phyloP scores from a whole-genome alignment of 1,140 invertebrate species.

The Musca domestica region DNA sequence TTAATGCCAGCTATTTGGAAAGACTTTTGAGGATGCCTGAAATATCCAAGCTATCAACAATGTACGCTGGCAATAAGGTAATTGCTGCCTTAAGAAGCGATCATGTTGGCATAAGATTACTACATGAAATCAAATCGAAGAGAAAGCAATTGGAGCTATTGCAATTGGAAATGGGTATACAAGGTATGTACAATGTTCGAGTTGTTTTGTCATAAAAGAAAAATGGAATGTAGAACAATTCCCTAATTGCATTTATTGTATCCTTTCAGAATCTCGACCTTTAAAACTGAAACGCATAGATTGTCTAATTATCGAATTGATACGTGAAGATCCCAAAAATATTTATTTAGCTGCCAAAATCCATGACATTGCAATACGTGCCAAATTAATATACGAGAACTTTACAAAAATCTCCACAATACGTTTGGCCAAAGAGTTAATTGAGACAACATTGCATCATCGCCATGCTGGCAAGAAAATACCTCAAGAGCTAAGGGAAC shows the following conservation, averaged over 20 bases:
- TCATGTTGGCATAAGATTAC: constrained; percentile 28
- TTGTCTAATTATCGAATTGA: constrained; percentile 30
- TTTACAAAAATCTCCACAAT: constrained; percentile 44
- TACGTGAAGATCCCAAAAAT: constrained; percentile 37
- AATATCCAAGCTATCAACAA: constrained; percentile 47
- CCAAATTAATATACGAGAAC: constrained; percentile 50
- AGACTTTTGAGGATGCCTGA: constrained; percentile 55
- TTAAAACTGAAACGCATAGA: constrained; percentile 28
- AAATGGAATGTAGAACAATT: background rate
- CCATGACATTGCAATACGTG: constrained; percentile 40
- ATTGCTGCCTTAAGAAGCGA: constrained; percentile 56
- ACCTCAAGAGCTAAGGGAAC: constrained; percentile 34
- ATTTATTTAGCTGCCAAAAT: constrained; percentile 37
- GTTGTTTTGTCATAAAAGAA: background rate
- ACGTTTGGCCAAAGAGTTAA: constrained; percentile 42
- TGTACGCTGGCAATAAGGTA: constrained; percentile 57
- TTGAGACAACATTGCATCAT: constrained; percentile 43
- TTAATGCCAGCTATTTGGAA: constrained; percentile 40
- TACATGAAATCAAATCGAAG: constrained; percentile 9
- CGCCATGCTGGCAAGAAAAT: constrained; percentile 36
- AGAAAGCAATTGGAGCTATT: constrained; percentile 34
- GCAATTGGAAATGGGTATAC: constrained; percentile 33
- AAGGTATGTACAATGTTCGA: constrained; percentile 30
- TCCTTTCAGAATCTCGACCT: constrained; percentile 12
- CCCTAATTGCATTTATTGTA: background rate